phyloP scores from a whole-genome alignment of 2,113 vertebrate genomes.

The Phycodurus eques region DNA sequence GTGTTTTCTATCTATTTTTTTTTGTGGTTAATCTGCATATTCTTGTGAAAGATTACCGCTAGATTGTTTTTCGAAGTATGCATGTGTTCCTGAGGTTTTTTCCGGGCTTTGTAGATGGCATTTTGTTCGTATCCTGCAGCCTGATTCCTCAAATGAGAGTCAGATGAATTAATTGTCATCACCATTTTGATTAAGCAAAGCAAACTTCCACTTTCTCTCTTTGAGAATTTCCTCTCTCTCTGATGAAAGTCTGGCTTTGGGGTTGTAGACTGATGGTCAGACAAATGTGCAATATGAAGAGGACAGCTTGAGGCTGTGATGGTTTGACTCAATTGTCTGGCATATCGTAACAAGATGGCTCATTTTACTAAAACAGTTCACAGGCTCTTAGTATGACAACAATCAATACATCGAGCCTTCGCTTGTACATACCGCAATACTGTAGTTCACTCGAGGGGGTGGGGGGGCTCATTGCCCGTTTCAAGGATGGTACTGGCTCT shows the following conservation, averaged over 20 bases:
- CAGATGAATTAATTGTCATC: background rate
- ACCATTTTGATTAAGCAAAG: background rate
- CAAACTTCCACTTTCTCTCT: constrained; percentile 6
- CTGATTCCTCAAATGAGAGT: background rate
- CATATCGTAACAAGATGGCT: background rate
- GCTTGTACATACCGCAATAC: constrained; percentile 15
- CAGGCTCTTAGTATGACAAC: constrained; percentile 7
- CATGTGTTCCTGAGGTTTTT: background rate
- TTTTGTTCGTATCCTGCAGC: background rate
- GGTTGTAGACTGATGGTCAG: constrained; percentile 6
- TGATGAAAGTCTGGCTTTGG: constrained; percentile 4
- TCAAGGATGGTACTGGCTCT: constrained; percentile 17
- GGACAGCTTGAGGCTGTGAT: background rate
- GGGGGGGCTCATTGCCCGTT: constrained; percentile 2
- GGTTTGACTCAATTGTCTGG: background rate
- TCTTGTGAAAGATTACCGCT: background rate
- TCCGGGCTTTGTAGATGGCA: background rate
- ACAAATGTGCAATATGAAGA: constrained; percentile 7
- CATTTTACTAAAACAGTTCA: background rate
- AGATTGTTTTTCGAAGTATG: background rate
- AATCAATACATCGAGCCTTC: constrained; percentile 8
- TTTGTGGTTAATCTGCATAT: background rate
- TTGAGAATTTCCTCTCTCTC: background rate
- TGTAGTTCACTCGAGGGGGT: constrained; percentile 5
- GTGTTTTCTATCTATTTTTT: background rate